phyloP scores from a whole-genome alignment of 2,113 vertebrate genomes.

The Emydura subglobosa region DNA sequence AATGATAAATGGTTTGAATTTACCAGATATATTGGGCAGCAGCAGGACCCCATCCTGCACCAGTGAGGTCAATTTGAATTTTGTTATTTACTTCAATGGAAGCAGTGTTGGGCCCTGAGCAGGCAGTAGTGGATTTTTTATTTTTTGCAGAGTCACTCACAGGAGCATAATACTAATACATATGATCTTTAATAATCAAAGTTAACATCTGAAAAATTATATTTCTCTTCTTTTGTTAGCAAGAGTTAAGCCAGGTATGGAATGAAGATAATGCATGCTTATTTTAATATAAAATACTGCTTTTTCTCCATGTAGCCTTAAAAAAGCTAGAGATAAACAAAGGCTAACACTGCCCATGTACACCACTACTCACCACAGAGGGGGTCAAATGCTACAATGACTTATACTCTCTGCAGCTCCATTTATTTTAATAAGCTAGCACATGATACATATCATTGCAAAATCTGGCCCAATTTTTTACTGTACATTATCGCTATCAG shows the following conservation, averaged over 20 bases:
- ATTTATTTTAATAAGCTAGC: neutral
- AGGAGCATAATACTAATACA: neutral
- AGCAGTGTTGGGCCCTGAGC: neutral
- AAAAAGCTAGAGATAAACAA: neutral
- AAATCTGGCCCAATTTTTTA: neutral
- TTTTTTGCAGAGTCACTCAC: neutral
- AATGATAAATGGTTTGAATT: neutral
- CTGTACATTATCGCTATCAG: neutral
- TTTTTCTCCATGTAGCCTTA: neutral
- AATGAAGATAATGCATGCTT: neutral
- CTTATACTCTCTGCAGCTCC: neutral
- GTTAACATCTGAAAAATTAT: neutral
- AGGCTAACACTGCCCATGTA: neutral
- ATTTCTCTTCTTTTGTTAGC: neutral
- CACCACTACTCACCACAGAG: neutral
- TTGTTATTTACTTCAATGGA: neutral
- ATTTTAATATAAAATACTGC: neutral
- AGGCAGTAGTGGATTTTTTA: neutral
- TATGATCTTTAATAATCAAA: neutral
- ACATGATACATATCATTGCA: neutral
- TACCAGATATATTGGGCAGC: neutral
- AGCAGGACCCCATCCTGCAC: neutral
- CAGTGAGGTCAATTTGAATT: neutral
- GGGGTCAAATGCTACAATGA: neutral
- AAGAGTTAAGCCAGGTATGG: neutral